Conservation (phyloP, 1,140 invertebrate genomes). For the Sarcophaga peregrina region DNA sequence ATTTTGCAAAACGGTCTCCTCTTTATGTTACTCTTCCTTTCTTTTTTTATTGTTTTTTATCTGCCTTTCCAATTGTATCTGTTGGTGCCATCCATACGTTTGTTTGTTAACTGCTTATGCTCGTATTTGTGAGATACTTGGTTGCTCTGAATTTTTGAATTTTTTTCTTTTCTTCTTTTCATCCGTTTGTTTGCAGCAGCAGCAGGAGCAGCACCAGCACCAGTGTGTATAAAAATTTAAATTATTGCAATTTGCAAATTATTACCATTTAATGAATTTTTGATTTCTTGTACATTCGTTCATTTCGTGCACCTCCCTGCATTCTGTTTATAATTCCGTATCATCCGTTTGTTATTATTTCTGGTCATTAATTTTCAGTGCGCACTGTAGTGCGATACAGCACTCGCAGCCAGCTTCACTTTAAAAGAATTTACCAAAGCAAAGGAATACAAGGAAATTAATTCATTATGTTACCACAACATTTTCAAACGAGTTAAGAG, state of each 20-base stretch:
- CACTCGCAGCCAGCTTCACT: no score
- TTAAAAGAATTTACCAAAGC: no score
- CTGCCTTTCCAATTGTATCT: neutral
- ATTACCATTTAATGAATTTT: constrained; percentile 45
- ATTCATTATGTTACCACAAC: no score
- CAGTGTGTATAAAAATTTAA: constrained; percentile 43
- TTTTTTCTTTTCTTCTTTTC: neutral
- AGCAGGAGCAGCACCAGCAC: no score
- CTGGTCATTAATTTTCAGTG: no score
- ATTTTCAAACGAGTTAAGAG: no score
- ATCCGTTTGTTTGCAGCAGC: neutral
- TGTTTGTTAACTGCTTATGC: neutral
- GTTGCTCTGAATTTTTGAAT: neutral
- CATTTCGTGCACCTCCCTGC: neutral
- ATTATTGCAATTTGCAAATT: constrained; percentile 44
- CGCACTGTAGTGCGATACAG: no score
- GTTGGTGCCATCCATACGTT: neutral
- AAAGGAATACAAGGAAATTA: no score
- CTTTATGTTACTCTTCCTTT: neutral
- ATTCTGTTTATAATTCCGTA: no score
- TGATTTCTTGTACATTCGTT: constrained; percentile 31
- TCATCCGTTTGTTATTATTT: no score
- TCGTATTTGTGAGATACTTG: neutral
- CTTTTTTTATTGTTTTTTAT: neutral
- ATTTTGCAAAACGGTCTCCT: constrained; percentile 27